Conservation (phyloP, 2,113 vertebrate genomes). For the Ictalurus furcatus region DNA sequence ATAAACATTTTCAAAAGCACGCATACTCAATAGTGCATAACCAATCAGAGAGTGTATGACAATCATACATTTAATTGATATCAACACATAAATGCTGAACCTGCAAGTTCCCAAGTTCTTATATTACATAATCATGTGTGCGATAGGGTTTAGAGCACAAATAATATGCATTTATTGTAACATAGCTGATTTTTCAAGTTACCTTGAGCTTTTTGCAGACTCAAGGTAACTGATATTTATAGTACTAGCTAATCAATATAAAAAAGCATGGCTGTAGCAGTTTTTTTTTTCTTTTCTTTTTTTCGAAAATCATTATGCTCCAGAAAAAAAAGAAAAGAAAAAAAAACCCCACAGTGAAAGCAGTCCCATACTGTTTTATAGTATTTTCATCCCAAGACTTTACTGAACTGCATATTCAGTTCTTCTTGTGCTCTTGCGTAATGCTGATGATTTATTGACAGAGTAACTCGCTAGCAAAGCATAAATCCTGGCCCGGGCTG, state of each 20-base stretch:
- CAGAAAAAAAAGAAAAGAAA: neutral
- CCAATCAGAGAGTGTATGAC: neutral
- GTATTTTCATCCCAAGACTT: neutral
- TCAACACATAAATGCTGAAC: neutral
- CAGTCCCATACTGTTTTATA: neutral
- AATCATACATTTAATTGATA: neutral
- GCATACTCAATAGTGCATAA: neutral
- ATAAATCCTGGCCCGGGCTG: constrained; percentile 43
- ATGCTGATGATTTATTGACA: constrained; percentile 42
- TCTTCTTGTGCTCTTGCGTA: constrained; percentile 11
- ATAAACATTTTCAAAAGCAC: neutral
- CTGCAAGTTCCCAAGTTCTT: constrained; percentile 7
- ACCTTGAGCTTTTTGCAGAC: constrained; percentile 8
- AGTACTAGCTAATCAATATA: constrained; percentile 16
- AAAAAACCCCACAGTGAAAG: neutral
- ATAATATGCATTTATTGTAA: neutral
- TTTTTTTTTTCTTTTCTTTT: neutral
- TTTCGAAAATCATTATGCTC: neutral
- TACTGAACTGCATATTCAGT: constrained; percentile 16
- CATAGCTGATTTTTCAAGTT: neutral
- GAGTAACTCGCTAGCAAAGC: constrained; percentile 32
- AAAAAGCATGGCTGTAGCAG: neutral
- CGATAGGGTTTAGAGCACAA: neutral
- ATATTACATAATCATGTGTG: neutral
- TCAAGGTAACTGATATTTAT: constrained; percentile 26